These are phyloP conservation scores for Dolomedes plantarius DNA, from an alignment of 2,888 invertebrate species.

Conservation along the genomic window DNA sequence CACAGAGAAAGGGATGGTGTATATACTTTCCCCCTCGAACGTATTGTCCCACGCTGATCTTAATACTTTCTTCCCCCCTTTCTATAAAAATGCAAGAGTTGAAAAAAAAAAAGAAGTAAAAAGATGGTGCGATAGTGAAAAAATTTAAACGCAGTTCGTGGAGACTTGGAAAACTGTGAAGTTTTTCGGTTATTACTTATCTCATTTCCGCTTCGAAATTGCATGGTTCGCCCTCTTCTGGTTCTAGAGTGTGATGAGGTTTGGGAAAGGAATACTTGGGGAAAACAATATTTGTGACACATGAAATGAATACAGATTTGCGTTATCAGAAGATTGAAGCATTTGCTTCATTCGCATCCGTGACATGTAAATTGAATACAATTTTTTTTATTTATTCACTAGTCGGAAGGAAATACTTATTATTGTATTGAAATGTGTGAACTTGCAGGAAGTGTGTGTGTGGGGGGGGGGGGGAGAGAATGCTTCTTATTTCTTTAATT, in stretches of 20 bases:
- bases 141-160: neutral
- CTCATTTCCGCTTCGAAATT: conserved; percentile 1
- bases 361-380: too few relatives aligned
- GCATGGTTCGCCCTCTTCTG: neutral
- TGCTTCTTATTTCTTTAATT: too few relatives aligned
- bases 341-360: too few relatives aligned
- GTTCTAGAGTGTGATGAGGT: neutral
- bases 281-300: neutral
- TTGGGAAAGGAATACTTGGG: neutral
- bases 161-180: neutral
- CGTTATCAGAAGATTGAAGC: too few relatives aligned
- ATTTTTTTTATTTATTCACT: too few relatives aligned
- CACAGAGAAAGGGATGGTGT: neutral
- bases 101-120: too few relatives aligned
- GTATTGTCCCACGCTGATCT: neutral
- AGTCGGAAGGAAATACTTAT: too few relatives aligned
- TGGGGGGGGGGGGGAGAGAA: too few relatives aligned
- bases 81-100: too few relatives aligned
- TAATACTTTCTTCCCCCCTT: neutral
- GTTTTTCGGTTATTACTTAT: neutral
- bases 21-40: neutral
- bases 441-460: too few relatives aligned
- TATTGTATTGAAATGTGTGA: too few relatives aligned
- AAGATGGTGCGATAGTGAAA: neutral
- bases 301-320: neutral